Conservation (phyloP, 2,113 vertebrate genomes). For the Sciurus niger region DNA sequence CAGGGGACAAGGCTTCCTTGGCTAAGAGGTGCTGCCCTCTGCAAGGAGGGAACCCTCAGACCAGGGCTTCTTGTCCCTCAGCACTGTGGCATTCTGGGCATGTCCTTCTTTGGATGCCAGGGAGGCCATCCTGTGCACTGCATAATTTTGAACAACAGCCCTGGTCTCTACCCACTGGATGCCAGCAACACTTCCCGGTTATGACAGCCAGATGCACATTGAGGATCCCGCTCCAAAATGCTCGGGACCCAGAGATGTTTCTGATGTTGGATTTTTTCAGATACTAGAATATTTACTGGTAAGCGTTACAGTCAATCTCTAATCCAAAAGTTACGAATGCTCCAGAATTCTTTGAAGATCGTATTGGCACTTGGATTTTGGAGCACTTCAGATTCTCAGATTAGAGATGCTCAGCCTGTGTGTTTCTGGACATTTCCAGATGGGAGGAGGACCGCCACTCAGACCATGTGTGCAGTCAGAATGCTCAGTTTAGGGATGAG, state of each 20-base stretch:
- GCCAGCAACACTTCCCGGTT: background rate
- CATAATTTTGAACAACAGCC: background rate
- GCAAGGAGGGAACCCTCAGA: background rate
- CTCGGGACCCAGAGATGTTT: background rate
- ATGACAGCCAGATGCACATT: background rate
- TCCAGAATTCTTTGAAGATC: background rate
- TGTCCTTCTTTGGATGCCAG: rapidly evolving
- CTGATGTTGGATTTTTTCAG: background rate
- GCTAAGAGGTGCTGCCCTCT: background rate
- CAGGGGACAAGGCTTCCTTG: rapidly evolving
- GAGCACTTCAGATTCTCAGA: background rate
- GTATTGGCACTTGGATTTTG: background rate
- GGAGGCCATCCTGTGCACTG: background rate
- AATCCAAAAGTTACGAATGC: background rate
- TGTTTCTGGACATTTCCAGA: background rate
- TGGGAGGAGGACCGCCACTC: background rate
- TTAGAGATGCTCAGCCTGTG: background rate
- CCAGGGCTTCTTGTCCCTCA: background rate
- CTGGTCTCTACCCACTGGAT: background rate
- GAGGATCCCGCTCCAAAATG: background rate
- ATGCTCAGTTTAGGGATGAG: background rate
- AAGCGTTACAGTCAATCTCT: background rate
- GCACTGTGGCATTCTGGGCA: background rate
- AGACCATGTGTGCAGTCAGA: background rate
- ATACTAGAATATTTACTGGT: background rate